Percentiles rank a stretch among this genome's conserved stretches.
These are phyloP conservation scores for Sclerurus mexicanus DNA, from an alignment of 2,113 vertebrate species.

Conservation along the genomic window DNA sequence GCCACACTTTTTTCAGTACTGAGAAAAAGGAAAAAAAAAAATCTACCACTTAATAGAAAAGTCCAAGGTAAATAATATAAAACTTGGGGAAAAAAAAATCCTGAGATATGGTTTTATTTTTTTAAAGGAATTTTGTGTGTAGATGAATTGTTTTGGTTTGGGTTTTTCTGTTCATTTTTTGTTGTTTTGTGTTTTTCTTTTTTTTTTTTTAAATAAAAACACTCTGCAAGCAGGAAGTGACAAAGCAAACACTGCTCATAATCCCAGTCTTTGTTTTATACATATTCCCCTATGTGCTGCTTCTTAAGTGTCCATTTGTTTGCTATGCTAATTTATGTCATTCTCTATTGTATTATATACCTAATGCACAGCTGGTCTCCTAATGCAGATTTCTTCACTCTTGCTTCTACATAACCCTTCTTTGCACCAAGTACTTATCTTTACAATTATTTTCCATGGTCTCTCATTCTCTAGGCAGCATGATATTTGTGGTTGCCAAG, in stretches of 20 bases:
- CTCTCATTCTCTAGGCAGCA: slow-evolving; percentile 18
- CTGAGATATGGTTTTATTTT: background rate
- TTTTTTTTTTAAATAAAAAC: background rate
- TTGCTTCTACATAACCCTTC: slow-evolving; percentile 9
- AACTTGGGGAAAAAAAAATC: background rate
- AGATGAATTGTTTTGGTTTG: no score
- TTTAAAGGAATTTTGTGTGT: background rate
- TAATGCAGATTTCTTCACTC: slow-evolving; percentile 69
- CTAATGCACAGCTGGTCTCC: slow-evolving; percentile 69
- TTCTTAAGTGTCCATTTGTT: slow-evolving; percentile 73
- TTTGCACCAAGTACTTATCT: slow-evolving; percentile 26
- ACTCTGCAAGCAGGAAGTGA: background rate
- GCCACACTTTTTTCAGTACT: background rate
- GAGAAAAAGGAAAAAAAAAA: background rate
- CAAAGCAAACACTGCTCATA: background rate
- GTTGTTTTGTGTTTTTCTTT: no score
- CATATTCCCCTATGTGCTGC: background rate
- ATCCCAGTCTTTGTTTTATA: background rate
- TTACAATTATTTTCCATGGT: slow-evolving; percentile 44
- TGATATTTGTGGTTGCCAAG: slow-evolving; percentile 26
- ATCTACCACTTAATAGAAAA: background rate
- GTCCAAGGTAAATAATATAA: background rate
- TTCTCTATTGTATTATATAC: slow-evolving; percentile 61
- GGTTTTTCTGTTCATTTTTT: background rate
- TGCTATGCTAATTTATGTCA: slow-evolving; percentile 72